Conservation (phyloP, 1,140 invertebrate genomes). For the Monomorium pharaonis region DNA sequence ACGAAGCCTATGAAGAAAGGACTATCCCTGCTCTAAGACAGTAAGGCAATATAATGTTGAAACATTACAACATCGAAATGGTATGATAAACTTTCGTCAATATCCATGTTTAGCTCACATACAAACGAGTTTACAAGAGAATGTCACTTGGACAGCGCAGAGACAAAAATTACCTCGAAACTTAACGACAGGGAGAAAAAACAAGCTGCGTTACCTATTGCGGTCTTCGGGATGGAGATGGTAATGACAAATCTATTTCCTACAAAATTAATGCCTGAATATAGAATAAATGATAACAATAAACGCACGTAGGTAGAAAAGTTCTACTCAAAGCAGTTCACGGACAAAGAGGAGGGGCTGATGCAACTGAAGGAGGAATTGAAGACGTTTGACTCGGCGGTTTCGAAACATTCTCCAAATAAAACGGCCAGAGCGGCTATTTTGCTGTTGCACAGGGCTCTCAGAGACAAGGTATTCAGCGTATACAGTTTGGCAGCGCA, state of each 20-base stretch:
- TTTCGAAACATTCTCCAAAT: slow-evolving; percentile 87
- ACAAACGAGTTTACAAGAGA: slow-evolving; percentile 92
- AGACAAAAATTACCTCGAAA: slow-evolving; percentile 88
- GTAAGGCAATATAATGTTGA: slow-evolving; percentile 85
- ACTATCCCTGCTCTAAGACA: slow-evolving; percentile 92
- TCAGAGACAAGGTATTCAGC: slow-evolving; percentile 94
- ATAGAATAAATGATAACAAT: neutral
- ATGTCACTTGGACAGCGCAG: slow-evolving; percentile 87
- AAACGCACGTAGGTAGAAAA: slow-evolving; percentile 91
- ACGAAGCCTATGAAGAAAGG: slow-evolving; percentile 94
- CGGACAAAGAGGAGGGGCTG: slow-evolving; percentile 96
- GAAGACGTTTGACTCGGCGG: slow-evolving; percentile 85
- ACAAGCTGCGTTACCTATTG: slow-evolving; percentile 95
- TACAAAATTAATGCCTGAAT: neutral
- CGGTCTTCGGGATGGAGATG: slow-evolving; percentile 95
- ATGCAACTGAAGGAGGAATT: slow-evolving; percentile 91
- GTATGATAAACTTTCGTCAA: neutral
- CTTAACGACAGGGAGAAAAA: slow-evolving; percentile 95
- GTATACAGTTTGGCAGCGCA: slow-evolving; percentile 93
- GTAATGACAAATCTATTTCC: slow-evolving; percentile 84
- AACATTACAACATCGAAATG: neutral
- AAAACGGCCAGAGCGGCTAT: slow-evolving; percentile 92
- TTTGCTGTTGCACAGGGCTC: slow-evolving; percentile 90
- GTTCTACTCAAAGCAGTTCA: slow-evolving; percentile 96
- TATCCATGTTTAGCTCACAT: slow-evolving; percentile 87